phyloP scores from a whole-genome alignment of 37 sponge, comb jelly and placozoan species.

The Cliona cf. orientalis region DNA sequence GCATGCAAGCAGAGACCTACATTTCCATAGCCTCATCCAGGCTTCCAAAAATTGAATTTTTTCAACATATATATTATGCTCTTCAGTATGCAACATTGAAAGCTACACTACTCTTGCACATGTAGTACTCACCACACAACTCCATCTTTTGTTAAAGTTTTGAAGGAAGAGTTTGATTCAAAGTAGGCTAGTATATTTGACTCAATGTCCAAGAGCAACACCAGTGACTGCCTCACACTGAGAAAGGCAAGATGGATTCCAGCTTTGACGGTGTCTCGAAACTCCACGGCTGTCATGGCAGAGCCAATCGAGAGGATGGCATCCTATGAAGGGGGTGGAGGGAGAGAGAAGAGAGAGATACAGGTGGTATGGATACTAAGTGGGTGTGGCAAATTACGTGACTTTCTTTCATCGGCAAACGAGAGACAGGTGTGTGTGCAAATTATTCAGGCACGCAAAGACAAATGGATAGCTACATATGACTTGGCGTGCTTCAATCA shows the following conservation, averaged over 20 bases:
- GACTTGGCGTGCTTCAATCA: too few species aligned
- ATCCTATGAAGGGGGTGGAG: conserved; percentile 25
- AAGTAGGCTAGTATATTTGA: conserved; percentile 25
- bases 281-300: conserved; percentile 28
- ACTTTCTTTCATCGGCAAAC: too few species aligned
- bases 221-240: conserved; percentile 17
- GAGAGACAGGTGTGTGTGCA: too few species aligned
- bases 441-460: too few species aligned
- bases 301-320: conserved; percentile 53
- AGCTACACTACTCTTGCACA: neutral
- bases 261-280: conserved; percentile 22
- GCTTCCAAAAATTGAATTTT: neutral
- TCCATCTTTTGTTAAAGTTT: conserved; percentile 40
- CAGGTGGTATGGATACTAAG: too few species aligned
- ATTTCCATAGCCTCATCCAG: too few species aligned
- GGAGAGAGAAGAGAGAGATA: too few species aligned
- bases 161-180: neutral
- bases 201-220: conserved; percentile 36
- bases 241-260: conserved; percentile 26
- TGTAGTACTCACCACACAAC: conserved; percentile 28
- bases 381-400: too few species aligned
- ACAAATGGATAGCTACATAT: too few species aligned
- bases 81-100: neutral
- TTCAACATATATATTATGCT: neutral
- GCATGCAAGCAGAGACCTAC: too few species aligned